Base-by-base conservation (phyloP, 2,888 invertebrate species). In the Conus canariensis region DNA sequence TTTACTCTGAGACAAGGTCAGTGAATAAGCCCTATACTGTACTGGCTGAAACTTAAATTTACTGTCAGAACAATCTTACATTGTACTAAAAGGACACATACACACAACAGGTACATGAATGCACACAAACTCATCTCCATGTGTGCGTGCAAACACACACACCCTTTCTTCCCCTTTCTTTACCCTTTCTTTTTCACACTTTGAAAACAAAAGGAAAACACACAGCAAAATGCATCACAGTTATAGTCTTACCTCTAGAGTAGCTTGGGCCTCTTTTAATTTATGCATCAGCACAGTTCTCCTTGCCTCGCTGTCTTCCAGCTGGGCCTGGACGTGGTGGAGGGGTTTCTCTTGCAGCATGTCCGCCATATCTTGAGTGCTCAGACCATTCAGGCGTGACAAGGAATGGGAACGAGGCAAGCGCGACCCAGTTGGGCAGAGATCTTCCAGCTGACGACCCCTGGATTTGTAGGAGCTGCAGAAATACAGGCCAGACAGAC, bases 301-400 rank as follows among this genome's bases (percentile, higher is more conserved):
- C 88, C 95, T 91, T 87, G 94, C 93, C 91, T 96, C 95, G 92
- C 95, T 95, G 88, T 95, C 95, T 80, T 95, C 95, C 85, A 95
- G 92, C 10, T 91, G 89, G 7, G 58, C 56, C 59, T 93, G 93
- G 60, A 94, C 89, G 58, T 92, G 93, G 80, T 93, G 85, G 9
- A 94, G 87, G 2, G 94, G 93, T 74, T 91, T 92, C 77, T 94
- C 93, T 87, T 67, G 58, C n/a, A 64, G 25, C 25, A 88, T 77
- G 9, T 77, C 74, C 45, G 90, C n/a, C 5, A 83, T 59, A 16
- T 91, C 92, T 30, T 93, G 90, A 58, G 92, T 93, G 85, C 92
- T 91, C 58, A 93, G 93, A n/a, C 92, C 90, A 64, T 93, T 93
- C 22, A 94, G 91, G 19, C 93, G 92, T 22, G 94, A 92, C 92